A percentile compares a stretch with the other conserved stretches of the same genome.
Conservation (phyloP, 2,113 vertebrate species). For the Brachionichthys hirsutus region DNA sequence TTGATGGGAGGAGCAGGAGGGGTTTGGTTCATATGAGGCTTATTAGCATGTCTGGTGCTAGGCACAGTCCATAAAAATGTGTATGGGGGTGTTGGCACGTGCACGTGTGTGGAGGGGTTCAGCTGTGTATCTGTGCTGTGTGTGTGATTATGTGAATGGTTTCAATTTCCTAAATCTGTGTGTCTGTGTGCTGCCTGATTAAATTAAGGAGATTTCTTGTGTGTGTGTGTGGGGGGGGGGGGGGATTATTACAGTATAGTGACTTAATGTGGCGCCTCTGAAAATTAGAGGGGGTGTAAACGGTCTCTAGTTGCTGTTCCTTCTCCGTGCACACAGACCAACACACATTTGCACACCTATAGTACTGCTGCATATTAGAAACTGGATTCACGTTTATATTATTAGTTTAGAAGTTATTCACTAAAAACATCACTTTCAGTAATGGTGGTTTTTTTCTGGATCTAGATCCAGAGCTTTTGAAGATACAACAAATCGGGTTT, state of each 20-base stretch:
- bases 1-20: slow-evolving; percentile 39
- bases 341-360: background rate
- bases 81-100: slow-evolving; percentile 20
- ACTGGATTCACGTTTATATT: no score
- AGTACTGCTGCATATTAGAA: no score
- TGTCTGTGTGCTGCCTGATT: slow-evolving; percentile 45
- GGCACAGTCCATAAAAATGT: slow-evolving; percentile 4
- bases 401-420: no score
- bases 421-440: no score
- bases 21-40: slow-evolving; percentile 40
- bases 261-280: slow-evolving; percentile 58
- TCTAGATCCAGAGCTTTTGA: no score
- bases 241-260: slow-evolving; percentile 49
- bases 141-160: slow-evolving; percentile 66
- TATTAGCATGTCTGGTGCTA: slow-evolving; percentile 62
- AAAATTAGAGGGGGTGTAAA: slow-evolving; percentile 54
- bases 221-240: slow-evolving; percentile 16
- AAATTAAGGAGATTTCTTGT: slow-evolving; percentile 49
- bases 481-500: no score
- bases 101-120: slow-evolving; percentile 26
- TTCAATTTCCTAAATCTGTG: slow-evolving; percentile 61
- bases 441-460: no score
- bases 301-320: slow-evolving; percentile 18
- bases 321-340: slow-evolving; percentile 2
- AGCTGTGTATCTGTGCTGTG: slow-evolving; percentile 48